Evolutionary conservation across 2,888 invertebrate species (phyloP), one percentile per base, ranked within the genome.

Genomic region (Bombylius discolor): DNA sequence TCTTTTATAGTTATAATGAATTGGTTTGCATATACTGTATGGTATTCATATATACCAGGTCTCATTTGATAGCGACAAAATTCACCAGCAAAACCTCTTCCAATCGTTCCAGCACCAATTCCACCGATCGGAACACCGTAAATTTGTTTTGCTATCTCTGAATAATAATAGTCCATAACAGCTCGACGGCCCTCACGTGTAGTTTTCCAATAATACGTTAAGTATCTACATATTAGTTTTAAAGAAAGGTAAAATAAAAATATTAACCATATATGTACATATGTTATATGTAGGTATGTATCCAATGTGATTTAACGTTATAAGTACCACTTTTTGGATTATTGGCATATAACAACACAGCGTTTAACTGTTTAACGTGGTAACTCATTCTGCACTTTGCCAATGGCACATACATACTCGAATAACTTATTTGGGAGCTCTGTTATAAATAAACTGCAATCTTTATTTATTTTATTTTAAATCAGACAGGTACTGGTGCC

Each of bases 31-130:
- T 84, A 82, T 13, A 91, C 81, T 7, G 84, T 84, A 63, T 87
- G 79, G 72, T 92, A 89, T 66, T 91, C 87, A 73, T 93, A 94
- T 58, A 89, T 78, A 51, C 95, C 95, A 1, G 96, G 96, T 60
- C 83, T 81, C 68, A 97, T 77, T 71, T 92, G 90, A 71, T 84
- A 96, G 56, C 95, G 81, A 71, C 94, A 93, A 75, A 96, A 96
- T 74, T 94, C 93, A 23, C 96, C 96, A 66, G 84, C 84, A 73
- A 83, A 96, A 5, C 95, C 95, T 54, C 95, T 80, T 4, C 95
- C 95, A 65, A 97, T 95, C 52, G 70, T 73, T 46, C 74, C 74
- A 61, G 81, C 78, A 4, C 91, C 91, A 60, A 91, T 84, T 49
- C 89, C 89, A 56, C 91, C 91, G 62, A 89, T 76, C 4, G 90